Base-by-base conservation (phyloP, 2,797 vertebrate genomes). In the Momotus momota region DNA sequence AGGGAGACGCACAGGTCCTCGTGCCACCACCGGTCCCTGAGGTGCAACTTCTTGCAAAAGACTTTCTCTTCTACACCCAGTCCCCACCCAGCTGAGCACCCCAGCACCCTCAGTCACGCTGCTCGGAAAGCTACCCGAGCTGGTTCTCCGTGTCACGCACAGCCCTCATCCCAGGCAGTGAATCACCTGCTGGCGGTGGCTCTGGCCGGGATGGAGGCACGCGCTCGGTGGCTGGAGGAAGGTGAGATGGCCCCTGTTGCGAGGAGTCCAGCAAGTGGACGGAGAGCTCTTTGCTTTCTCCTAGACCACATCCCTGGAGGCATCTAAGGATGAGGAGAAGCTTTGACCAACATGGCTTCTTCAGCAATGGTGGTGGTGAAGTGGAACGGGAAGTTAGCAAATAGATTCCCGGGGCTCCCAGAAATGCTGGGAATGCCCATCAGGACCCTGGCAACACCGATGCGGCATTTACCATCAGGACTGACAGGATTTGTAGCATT, bases 221-320 rank as follows among this genome's bases (percentile, higher is more conserved):
- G 5, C 5, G 5, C 12, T 20, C 2, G 0, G 79, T 19, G 23
- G 12, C 38, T 22, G 41, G 27, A 43, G 60, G 66, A 35, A 43
- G 35, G 45, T 35, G 83, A 52, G 71, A 23, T 12, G 12, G 54
- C 15, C 15, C 40, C 65, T 5, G 0, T 0, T 2, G 9, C 0
- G 0, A 58, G 51, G 33, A 54, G 22, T 9, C 43, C 51, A 71
- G 33, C 33, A 41, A 31, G 25, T 26, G 45, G 1, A 2, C 26
- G 13, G 78, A 38, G 27, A 75, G 35, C 27, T 19, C 60, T 41
- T 40, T 29, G 8, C 35, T 61, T 61, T 22, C 7, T 78, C 35
- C 46, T 14, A 22, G 10, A 14, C 40, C 33, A 5, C 1, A 13
- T 38, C 22, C 35, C 41, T 43, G 35, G 31, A n/a, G 69, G n/a